Evolutionary conservation across 2,797 vertebrate genomes (phyloP), one percentile per base, ranked within the genome.

Genomic region (Amphiprion clarkii): DNA sequence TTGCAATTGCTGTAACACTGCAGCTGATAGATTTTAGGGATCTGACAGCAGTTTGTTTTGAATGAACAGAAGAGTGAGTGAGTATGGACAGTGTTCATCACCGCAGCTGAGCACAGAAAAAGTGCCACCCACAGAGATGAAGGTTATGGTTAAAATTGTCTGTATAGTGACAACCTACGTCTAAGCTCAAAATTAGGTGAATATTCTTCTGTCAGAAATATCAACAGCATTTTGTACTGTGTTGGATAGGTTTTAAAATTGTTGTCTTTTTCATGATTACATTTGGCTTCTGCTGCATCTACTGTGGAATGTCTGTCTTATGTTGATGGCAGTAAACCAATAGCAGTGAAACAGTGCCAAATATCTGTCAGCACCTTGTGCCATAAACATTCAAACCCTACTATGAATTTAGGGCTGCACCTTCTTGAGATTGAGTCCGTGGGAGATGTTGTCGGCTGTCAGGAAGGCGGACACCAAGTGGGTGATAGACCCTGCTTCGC

Each of bases 401-500:
- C 6, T 9, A 13, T 60, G 29, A 55, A 27, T 19, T 58, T 6
- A 51, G 19, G 14, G 33, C 7, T 9, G 57, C 91, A 99, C 98
- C 97, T 98, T 98, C 84, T 99, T 99, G 48, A 99, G 95, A 87
- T 99, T 98, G 82, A 99, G 93, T 74, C 98, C 98, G 0, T 99
- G 98, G 40, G 98, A 99, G 91, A 99, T 99, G 91, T 99, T 99
- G 93, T 99, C 98, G 0, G 97, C 96, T 1, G 96, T 97, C 29
- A 99, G 94, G 88, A 99, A 99, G 84, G 98, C 97, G 0, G 97
- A 96, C 33, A 98, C 97, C 71, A 99, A 92, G 83, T 99, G 98
- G 9, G 98, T 99, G 93, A 99, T 97, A 88, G 98, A 99, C 33
- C 98, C 98, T 0, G 98, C 97, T 91, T 99, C 98, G 8, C 98